Evolutionary conservation across 2,113 vertebrate species (phyloP), one percentile per base, ranked within the genome.

Genomic region (Pyxicephalus adspersus): DNA sequence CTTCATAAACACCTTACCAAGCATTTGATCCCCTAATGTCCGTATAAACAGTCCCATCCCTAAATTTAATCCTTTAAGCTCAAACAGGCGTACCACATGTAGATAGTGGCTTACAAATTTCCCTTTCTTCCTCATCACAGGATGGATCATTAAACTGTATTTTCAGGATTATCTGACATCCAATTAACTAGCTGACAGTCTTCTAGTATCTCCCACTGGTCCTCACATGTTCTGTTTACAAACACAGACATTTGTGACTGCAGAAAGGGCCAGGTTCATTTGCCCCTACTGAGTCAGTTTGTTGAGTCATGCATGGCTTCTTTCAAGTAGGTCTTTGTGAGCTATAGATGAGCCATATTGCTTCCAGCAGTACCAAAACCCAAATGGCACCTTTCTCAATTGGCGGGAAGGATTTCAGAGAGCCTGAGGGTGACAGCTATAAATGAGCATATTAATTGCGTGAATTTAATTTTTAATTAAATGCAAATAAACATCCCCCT

Each of bases 221-320:
- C 88, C 87, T 89, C 84, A 84, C 87, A 88, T 85, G 86, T 86
- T 92, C 85, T 94, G 93, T 94, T 93, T 94, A 94, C 93, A 94
- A 94, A 94, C 93, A 94, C 90, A 86, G 92, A 80, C 92, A 90
- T 88, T 85, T 86, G 89, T 52, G 20, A 80, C 86, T 88, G 80
- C 86, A 86, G 83, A 83, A 86, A 82, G 84, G 83, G 19, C 72
- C 18, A 88, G 87, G 88, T 68, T 89, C 85, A 84, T 91, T 83
- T 88, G 51, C 85, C 82, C 93, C 92, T 87, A 90, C 91, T 86
- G 90, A 77, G 92, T 79, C 84, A 86, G 87, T 91, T 92, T 92
- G 91, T 88, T 89, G 88, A 85, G 84, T 90, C 82, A 54, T 85
- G 82, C 83, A 86, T 86, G 89, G 85, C 86, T 83, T 84, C 84